Evolutionary conservation across 92 coral and sea anemone genomes (phyloP).

Genomic region (Montipora capitata): DNA sequence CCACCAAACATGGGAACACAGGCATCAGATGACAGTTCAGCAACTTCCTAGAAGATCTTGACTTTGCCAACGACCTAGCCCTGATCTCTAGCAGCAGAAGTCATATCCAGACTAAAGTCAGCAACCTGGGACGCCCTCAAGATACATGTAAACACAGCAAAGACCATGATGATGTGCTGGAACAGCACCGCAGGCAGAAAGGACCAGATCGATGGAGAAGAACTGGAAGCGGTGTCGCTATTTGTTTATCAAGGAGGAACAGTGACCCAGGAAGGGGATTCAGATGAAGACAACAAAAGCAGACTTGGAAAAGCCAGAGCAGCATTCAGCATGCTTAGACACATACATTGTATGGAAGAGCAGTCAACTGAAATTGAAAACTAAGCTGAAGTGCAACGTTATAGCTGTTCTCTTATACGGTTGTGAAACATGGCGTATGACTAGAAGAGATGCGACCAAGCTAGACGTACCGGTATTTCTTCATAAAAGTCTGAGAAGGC

Average conservation of each 20-base stretch:
- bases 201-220: background rate
- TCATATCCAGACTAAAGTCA: background rate
- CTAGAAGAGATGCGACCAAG: background rate
- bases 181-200: background rate
- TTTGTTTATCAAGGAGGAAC: background rate
- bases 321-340: background rate
- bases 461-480: background rate
- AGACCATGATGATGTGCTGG: background rate
- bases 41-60: background rate
- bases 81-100: background rate
- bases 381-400: background rate
- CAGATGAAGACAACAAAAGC: background rate
- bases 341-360: background rate
- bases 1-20: background rate
- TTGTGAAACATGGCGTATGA: conserved; percentile 22
- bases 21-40: background rate
- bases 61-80: background rate
- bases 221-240: too few relatives aligned
- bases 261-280: background rate
- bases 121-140: background rate
- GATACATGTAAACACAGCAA: background rate
- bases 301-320: background rate
- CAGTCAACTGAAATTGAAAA: background rate
- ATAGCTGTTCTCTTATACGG: conserved; percentile 1
- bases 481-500: background rate